phyloP scores from a whole-genome alignment of 2,797 vertebrate species.

The Phyllotis vaccarum region DNA sequence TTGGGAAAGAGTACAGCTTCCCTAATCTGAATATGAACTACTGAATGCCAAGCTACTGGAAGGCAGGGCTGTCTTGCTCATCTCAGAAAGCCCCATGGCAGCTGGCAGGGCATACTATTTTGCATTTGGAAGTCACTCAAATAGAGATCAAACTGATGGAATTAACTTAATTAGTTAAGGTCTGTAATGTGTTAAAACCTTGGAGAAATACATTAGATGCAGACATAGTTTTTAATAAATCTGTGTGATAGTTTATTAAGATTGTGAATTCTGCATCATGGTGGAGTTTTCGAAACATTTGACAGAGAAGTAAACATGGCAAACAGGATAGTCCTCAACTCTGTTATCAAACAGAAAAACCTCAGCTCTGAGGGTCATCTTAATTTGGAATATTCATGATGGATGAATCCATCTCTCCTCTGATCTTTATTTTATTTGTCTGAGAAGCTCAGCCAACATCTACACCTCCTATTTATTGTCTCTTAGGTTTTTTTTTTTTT shows the following conservation, averaged over 20 bases:
- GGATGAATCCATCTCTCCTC: not conserved
- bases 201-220: constrained; percentile 53
- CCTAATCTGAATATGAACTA: not conserved
- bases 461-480: not conserved
- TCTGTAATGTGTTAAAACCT: constrained; percentile 61
- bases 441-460: not conserved
- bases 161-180: constrained; percentile 64
- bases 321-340: not conserved
- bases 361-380: not conserved
- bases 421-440: not conserved
- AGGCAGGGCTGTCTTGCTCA: not conserved
- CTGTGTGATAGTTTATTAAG: constrained; percentile 17
- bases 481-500: not conserved
- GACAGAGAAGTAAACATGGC: not conserved
- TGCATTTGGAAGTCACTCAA: constrained; percentile 53
- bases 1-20: not conserved
- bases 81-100: not conserved
- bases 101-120: not conserved
- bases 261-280: not conserved
- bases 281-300: constrained; percentile 28
- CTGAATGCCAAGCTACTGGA: not conserved
- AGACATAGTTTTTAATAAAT: constrained; percentile 58
- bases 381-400: not conserved
- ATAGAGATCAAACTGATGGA: constrained; percentile 41
- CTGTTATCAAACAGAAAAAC: not conserved